These are phyloP conservation scores for Thamnophis sirtalis DNA, from an alignment of 2,113 vertebrate genomes.

Conservation along the genomic window DNA sequence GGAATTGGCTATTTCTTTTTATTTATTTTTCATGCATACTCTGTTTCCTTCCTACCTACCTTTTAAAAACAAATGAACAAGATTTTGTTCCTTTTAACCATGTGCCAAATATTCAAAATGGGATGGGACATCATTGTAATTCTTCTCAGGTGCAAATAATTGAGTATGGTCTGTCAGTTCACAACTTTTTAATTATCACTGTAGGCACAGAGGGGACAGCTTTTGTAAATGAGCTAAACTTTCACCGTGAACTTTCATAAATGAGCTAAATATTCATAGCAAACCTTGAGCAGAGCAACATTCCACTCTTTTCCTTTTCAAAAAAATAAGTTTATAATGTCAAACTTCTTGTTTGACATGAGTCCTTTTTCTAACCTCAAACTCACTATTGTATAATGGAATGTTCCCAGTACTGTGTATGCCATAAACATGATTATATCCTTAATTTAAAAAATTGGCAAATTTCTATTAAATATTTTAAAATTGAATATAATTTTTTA, in stretches of 20 bases:
- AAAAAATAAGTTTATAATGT: not conserved
- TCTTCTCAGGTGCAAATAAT: not conserved
- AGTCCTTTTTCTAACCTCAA: not conserved
- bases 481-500: not conserved
- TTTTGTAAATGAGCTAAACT: not conserved
- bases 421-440: not conserved
- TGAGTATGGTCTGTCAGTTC: not conserved
- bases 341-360: not conserved
- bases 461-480: not conserved
- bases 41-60: not conserved
- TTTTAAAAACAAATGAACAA: not conserved
- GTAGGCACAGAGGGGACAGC: not conserved
- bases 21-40: not conserved
- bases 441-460: not conserved
- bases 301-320: not conserved
- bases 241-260: not conserved
- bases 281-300: not conserved
- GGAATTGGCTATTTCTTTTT: not conserved
- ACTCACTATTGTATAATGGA: not conserved
- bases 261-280: not conserved
- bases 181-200: not conserved
- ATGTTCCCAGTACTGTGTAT: not conserved
- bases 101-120: not conserved
- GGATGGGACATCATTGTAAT: not conserved
- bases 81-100: not conserved